phyloP scores from a whole-genome alignment of 2,888 invertebrate genomes.

The Tuberolachnus salignus region DNA sequence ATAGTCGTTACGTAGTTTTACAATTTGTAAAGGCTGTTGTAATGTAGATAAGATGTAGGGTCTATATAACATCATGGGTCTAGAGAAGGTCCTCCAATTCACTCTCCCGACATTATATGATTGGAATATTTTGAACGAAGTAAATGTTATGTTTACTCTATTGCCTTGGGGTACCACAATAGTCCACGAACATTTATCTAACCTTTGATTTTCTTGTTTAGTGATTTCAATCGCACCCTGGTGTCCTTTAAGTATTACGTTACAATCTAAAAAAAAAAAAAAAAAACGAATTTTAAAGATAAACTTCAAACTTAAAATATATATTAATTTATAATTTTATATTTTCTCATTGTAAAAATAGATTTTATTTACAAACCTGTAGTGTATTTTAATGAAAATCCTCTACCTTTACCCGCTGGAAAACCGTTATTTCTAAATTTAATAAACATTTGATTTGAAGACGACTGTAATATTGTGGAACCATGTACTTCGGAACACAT shows the following conservation, averaged over 20 bases:
- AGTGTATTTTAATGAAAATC: conserved; percentile 79
- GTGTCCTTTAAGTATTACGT: conserved; percentile 66
- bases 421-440: conserved; percentile 74
- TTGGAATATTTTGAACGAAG: neutral
- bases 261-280: conserved; percentile 58
- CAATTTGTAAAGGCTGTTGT: too few species aligned
- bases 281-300: too few species aligned
- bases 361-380: conserved; percentile 65
- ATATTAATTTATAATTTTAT: neutral
- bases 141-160: conserved; percentile 77
- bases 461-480: conserved; percentile 66
- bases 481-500: conserved; percentile 68
- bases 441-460: conserved; percentile 71
- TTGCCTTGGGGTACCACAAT: conserved; percentile 79
- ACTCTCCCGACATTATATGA: too few species aligned
- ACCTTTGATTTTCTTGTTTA: conserved; percentile 64
- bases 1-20: neutral
- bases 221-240: conserved; percentile 82
- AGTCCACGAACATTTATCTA: conserved; percentile 72
- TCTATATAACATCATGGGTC: too few species aligned
- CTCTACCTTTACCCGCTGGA: conserved; percentile 71
- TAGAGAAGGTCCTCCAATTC: too few species aligned
- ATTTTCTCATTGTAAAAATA: neutral
- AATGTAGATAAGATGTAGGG: too few species aligned
- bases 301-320: too few species aligned